These are phyloP conservation scores for Drosophila insularis DNA, from an alignment of 1,140 invertebrate species.

Conservation along the genomic window DNA sequence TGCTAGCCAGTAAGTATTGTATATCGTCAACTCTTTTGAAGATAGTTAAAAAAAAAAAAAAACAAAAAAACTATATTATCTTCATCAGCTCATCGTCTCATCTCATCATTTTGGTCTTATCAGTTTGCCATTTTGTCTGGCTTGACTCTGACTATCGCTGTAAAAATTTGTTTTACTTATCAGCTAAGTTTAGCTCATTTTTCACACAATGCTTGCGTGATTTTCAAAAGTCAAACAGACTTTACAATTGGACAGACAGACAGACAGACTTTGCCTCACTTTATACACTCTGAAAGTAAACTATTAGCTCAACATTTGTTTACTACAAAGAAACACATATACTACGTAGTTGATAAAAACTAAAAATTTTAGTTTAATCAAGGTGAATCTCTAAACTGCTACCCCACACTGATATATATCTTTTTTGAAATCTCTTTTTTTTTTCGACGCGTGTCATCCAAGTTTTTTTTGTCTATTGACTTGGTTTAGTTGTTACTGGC, in stretches of 20 bases:
- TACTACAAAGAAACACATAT: too few relatives aligned
- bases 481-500: background rate
- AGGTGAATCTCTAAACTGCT: too few relatives aligned
- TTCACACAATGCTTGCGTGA: constrained; percentile 7
- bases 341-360: too few relatives aligned
- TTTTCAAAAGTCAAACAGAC: constrained; percentile 4
- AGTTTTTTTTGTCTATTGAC: background rate
- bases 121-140: constrained; percentile 6
- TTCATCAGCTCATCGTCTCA: background rate
- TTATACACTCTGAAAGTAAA: too few relatives aligned
- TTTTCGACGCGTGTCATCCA: background rate
- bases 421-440: background rate
- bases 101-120: background rate
- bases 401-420: too few relatives aligned
- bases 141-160: background rate
- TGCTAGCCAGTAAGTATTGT: background rate
- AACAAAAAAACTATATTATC: background rate
- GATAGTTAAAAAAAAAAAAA: background rate
- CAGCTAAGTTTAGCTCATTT: background rate
- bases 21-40: background rate
- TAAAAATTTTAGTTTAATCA: too few relatives aligned
- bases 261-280: background rate
- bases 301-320: background rate
- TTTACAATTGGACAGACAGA: background rate
- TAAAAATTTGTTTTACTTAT: background rate